Base-by-base conservation (phyloP, 2,797 vertebrate genomes). In the Columba guinea region DNA sequence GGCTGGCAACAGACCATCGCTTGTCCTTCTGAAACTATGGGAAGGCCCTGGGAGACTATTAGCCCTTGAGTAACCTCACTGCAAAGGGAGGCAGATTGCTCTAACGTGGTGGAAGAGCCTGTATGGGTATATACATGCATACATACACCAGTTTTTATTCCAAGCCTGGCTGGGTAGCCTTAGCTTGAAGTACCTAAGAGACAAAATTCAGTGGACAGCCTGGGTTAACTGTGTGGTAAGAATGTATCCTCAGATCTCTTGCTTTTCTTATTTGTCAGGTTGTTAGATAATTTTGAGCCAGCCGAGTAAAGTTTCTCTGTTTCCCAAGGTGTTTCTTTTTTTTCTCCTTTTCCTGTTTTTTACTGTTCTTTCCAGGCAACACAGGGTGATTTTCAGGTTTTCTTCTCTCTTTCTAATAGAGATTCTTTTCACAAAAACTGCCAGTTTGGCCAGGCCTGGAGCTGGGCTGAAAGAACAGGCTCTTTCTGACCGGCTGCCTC, bases 1-100 rank as follows among this genome's bases (percentile, higher is more conserved):
- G 30, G 27, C 37, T 87, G 24, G 3, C 8, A 63, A 46, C 26
- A 69, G 63, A 35, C 9, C 1, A 13, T 39, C 0, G 0, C 71
- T 77, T 77, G 49, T 51, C n/a, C 26, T 84, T 90, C 60, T 80
- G 79, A 85, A 83, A 44, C 18, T n/a, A 26, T 10, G 13, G 34
- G 24, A 67, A 77, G 41, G 67, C 6, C 10, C 8, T 34, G 13
- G 30, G 70, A 48, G 35, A 59, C 30, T 55, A 10, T 51, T 68
- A 59, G 24, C 19, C 18, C 21, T 75, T 23, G 4, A 62, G 26
- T 87, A 68, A 71, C 32, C 71, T 89, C 37, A 26, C 37, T 65
- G 49, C 34, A 79, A 52, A 49, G 5, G 4, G 21, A 89, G 44
- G 22, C 24, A 82, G 48, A 52, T 80, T 20, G 52, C 41, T 28